Evolutionary conservation across 2,888 invertebrate species (phyloP), one percentile per base, ranked within the genome.

Genomic region (Polia nebulosa): DNA sequence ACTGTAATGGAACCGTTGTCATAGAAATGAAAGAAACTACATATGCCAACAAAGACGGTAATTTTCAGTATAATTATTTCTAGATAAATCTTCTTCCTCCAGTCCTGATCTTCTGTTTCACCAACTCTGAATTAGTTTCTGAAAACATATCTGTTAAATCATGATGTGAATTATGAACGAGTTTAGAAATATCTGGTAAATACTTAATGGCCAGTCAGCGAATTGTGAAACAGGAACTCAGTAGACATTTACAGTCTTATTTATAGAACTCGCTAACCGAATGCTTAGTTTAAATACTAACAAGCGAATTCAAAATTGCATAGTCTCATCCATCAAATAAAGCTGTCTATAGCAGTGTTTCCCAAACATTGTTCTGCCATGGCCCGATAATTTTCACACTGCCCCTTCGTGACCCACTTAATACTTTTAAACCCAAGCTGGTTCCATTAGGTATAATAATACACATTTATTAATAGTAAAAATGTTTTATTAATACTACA

Each of bases 1-100:
- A 85, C 56, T 82, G 90, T 1, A 92, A 94, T 55, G 93, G 93
- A 1, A 92, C 93, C 11, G 80, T 86, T 32, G 64, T 90, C 51
- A 87, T 89, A 76, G 90, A 90, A 58, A 66, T 75, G 1, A 87
- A 72, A 8, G 89, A 90, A 65, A 74, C 61, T 13, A 65, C 68
- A 32, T 74, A 75, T 74, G 36, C 68, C 39, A 29, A 32, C 44
- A 68, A 68, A 73, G 57, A 82, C 47, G 80, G 85, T 84, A 77
- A 74, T 20, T 36, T 41, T 36, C 3, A 32, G 25, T 20, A 29
- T 27, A 41, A 0, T 7, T 41, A 17, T 2, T 47, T 47, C 9
- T 47, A 15, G 1, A 25, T 25, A 15, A 7, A 47, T 25, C 7
- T 7, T 25, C 17, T 6, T 39, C 5, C 17, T n/a, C n/a, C n/a